A percentile compares a stretch with the other conserved stretches of the same genome.
These are phyloP conservation scores for Nipponia nippon DNA, from an alignment of 2,113 vertebrate species.

Conservation along the genomic window DNA sequence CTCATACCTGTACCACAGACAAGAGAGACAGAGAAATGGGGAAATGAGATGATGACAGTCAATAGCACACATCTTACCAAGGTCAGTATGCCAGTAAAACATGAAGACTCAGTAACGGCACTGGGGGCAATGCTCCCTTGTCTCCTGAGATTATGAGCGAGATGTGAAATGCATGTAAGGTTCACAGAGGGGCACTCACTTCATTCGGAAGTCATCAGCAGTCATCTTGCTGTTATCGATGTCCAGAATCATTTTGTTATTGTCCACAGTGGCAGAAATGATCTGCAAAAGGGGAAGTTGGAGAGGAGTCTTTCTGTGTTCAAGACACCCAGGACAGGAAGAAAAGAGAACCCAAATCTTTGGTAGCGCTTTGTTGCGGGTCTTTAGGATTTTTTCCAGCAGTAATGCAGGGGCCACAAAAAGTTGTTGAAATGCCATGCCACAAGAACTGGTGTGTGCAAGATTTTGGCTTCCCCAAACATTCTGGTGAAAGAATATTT, in stretches of 20 bases:
- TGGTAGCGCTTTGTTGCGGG: accelerated
- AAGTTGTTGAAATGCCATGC: background rate
- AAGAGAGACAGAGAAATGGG: background rate
- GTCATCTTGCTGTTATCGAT: slow-evolving; percentile 52
- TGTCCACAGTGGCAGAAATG: slow-evolving; percentile 48
- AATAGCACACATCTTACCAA: background rate
- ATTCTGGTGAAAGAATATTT: background rate
- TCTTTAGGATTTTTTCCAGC: background rate
- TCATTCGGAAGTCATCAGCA: slow-evolving; percentile 75
- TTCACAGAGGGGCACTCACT: slow-evolving; percentile 56
- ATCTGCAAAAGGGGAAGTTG: background rate
- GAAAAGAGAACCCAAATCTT: background rate
- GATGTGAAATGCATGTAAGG: background rate
- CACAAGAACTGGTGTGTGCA: background rate
- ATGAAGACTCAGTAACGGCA: background rate
- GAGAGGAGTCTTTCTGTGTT: background rate
- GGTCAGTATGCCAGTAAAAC: background rate
- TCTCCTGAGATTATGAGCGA: background rate
- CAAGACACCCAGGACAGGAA: background rate
- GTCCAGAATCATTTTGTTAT: slow-evolving; percentile 70
- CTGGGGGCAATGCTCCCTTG: background rate
- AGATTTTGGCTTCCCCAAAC: background rate
- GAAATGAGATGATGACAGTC: background rate
- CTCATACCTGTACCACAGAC: slow-evolving; percentile 52
- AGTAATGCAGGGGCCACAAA: too few species aligned